Evolutionary conservation across 2,797 vertebrate genomes (phyloP), one percentile per base, ranked within the genome.

Genomic region (Florisuga fusca): DNA sequence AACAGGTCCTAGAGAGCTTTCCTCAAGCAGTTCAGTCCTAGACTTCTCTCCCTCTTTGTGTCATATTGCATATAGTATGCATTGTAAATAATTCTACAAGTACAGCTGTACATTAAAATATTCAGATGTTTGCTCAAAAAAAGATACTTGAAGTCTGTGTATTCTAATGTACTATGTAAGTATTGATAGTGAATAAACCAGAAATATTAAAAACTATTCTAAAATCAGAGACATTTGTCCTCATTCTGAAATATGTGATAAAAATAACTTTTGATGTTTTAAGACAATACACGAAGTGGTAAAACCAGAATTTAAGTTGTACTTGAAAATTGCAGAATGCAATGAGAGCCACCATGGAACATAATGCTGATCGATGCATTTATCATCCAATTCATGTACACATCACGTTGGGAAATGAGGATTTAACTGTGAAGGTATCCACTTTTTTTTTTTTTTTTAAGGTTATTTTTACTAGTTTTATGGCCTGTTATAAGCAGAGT

Each of bases 271-370:
- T 50, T 33, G 8, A 14, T 76, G 12, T 48, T 61, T 87, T 63
- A 87, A 78, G 50, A 38, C 76, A 74, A 80, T n/a, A 57, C 15
- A 55, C 5, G 9, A 85, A 87, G 19, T 53, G 22, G 13, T 72
- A 79, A 75, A 21, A 77, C 43, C 19, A 74, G n/a, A 17, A 72
- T 84, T 89, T 85, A 85, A 57, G 10, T 67, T 89, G 26, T 94
- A 66, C 62, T 94, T 97, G 29, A 76, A 87, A 92, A 84, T 97
- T 85, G 95, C 96, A 99, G 99, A 99, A 99, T 63, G 99, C 99
- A 89, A 99, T 99, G 99, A 98, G 99, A 66, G 99, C 99, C 72
- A 99, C 99, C 64, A 99, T 99, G 99, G 99, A 99, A 96, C 96
- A 99, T 45, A 95, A 99, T 12, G 99, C 98, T 4, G 98, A 99